A percentile compares a stretch with the other conserved stretches of the same genome.
Conservation (phyloP, 2,888 invertebrate species). For the Lissocephala sabroskyi region DNA sequence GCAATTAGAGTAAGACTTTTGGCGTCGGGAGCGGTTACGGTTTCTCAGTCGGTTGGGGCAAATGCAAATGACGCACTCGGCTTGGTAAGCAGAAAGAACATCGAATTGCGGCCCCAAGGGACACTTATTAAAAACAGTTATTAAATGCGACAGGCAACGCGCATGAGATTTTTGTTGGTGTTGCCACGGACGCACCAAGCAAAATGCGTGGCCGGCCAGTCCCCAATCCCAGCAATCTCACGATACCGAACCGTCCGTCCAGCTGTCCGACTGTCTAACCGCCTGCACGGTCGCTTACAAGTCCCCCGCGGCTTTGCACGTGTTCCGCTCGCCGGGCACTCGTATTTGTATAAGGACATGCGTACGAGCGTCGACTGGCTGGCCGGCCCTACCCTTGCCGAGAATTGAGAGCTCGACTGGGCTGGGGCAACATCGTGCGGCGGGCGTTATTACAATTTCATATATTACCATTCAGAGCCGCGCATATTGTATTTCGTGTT, state of each 20-base stretch:
- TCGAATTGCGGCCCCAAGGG: constrained; percentile 49
- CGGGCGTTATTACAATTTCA: constrained; percentile 35
- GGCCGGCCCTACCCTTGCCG: constrained; percentile 16
- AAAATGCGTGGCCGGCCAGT: constrained; percentile 32
- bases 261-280: constrained; percentile 13
- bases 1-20: constrained; percentile 46
- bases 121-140: constrained; percentile 64
- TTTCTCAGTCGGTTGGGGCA: constrained; percentile 12
- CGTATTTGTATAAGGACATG: constrained; percentile 52
- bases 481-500: constrained; percentile 61
- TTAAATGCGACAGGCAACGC: constrained; percentile 64
- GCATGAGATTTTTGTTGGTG: constrained; percentile 31
- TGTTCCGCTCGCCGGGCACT: constrained; percentile 50
- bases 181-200: neutral
- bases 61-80: constrained; percentile 55
- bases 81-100: too few relatives aligned
- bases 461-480: constrained; percentile 25
- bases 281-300: constrained; percentile 39
- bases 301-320: constrained; percentile 72
- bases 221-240: neutral
- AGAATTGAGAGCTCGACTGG: too few relatives aligned
- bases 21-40: neutral
- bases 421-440: neutral
- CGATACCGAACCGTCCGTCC: constrained; percentile 1
- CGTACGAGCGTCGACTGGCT: constrained; percentile 42